Evolutionary conservation across 2,888 invertebrate species (phyloP), one percentile per base, ranked within the genome.

Genomic region (Molanna angustata): DNA sequence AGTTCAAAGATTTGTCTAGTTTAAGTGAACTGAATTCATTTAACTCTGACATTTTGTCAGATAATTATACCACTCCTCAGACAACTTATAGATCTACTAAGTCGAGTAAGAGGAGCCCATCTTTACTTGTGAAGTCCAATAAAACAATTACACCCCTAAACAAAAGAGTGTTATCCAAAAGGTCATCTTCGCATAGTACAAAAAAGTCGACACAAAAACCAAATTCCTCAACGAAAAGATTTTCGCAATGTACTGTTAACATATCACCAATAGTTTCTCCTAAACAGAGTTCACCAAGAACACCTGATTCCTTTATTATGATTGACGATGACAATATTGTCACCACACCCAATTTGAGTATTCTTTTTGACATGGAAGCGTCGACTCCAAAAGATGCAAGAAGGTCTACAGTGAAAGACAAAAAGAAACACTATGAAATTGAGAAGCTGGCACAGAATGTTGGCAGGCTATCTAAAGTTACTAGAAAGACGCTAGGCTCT

Each of bases 251-350:
- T 21, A 42, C 42, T 20, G 22, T 37, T 9, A 46, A 35, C 16
- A 22, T 49, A 11, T 59, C 59, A n/a, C 59, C 59, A 2, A 59
- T 59, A 16, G 50, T 57, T 33, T 59, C 59, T 1, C 54, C 56
- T 6, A 56, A 54, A 17, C 43, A 41, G 3, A 48, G 39, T 3
- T 51, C 51, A 3, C 50, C 51, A 32, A 41, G 27, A 42, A 57
- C 52, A 35, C 54, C 59, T 1, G 43, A 43, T 7, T 37, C 39
- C 16, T 39, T 33, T 3, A 33, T 35, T 6, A 9, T 20, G 1
- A 9, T 37, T 0, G 39, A 50, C 13, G 42, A 42, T 33, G 35
- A 32, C 9, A 50, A 41, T 21, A 59, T 59, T 37, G 40, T 45
- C 6, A 54, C 49, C 2, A 59, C 59, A 40, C 59, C 59, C 21